Evolutionary conservation across 2,888 invertebrate species (phyloP).

Genomic region (Hydriomena furcata): DNA sequence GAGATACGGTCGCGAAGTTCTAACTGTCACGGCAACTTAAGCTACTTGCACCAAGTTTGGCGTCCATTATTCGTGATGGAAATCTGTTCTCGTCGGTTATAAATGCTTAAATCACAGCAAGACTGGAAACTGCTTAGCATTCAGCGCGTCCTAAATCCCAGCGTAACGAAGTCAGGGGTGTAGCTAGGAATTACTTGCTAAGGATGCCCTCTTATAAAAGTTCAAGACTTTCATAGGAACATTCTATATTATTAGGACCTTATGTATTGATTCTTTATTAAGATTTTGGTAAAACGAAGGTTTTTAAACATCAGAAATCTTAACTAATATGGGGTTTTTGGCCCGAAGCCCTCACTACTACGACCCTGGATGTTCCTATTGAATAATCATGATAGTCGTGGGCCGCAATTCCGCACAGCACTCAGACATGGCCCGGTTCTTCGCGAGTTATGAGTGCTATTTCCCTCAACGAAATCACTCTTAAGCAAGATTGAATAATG

Average conservation of each 20-base stretch:
- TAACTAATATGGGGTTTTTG: not conserved
- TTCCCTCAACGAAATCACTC: slow-evolving; percentile 34
- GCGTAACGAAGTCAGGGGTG: slow-evolving; percentile 41
- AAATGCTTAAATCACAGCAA: slow-evolving; percentile 33
- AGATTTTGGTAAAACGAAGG: too few species aligned
- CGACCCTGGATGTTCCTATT: slow-evolving; percentile 49
- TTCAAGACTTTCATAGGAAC: too few species aligned
- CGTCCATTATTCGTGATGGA: slow-evolving; percentile 16
- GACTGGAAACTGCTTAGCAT: slow-evolving; percentile 65
- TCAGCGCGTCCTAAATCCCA: slow-evolving; percentile 64
- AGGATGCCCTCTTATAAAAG: too few species aligned
- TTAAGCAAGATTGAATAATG: slow-evolving; percentile 29
- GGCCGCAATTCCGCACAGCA: slow-evolving; percentile 55
- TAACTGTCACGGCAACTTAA: slow-evolving; percentile 19
- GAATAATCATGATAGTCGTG: slow-evolving; percentile 77
- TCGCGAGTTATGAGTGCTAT: slow-evolving; percentile 41
- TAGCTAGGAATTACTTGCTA: slow-evolving; percentile 5
- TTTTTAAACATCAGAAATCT: too few species aligned
- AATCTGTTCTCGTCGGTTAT: slow-evolving; percentile 27
- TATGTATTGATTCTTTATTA: too few species aligned
- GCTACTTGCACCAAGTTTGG: slow-evolving; percentile 11
- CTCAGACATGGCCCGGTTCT: slow-evolving; percentile 43
- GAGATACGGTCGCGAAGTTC: slow-evolving; percentile 22
- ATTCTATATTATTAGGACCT: too few species aligned
- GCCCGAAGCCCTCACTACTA: not conserved